Evolutionary conservation across 2,797 vertebrate genomes (phyloP), one percentile per base, ranked within the genome.

Genomic region (Heterohyrax brucei): DNA sequence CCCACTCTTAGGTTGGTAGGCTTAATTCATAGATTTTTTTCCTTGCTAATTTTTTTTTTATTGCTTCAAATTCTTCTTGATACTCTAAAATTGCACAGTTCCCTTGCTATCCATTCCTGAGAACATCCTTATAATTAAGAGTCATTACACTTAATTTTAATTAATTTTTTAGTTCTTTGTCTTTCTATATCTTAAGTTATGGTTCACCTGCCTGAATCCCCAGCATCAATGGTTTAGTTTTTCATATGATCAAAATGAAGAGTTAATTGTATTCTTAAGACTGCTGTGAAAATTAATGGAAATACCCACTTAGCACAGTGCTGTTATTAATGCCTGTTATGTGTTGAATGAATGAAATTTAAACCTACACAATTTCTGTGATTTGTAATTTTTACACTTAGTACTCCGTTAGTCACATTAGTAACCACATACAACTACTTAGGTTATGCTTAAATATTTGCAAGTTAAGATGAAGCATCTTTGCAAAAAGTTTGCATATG

Each of bases 371-470:
- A 62, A 12, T 26, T 89, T 78, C 19, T 30, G 1, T 70, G 82
- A 59, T 7, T 44, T 83, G 4, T 68, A 82, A 44, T 50, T 88
- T 91, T 94, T 28, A 92, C 48, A 56, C 5, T 59, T 84, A 85
- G 30, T 85, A 48, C 0, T 3, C 59, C 39, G 26, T 89, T 50
- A 46, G 0, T 81, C 39, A 73, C 72, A 73, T 73, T 46, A 70
- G 24, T 30, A 96, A 88, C 33, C 4, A 56, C 50, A 3, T 0
- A 8, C 50, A 59, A 44, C 21, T 86, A 39, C 61, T 95, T 77
- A 46, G n/a, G 2, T 82, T 95, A 62, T 77, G 21, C 16, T 75
- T 91, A 80, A 91, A 77, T 92, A 61, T 92, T 77, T 95, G 28
- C 72, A 88, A 89, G 66, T 78, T 95, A 75, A 44, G 53, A 39